A percentile compares a stretch with the other conserved stretches of the same genome.
Evolutionary conservation across 2,797 vertebrate species (phyloP).

Genomic region (Chiroxiphia lanceolata): DNA sequence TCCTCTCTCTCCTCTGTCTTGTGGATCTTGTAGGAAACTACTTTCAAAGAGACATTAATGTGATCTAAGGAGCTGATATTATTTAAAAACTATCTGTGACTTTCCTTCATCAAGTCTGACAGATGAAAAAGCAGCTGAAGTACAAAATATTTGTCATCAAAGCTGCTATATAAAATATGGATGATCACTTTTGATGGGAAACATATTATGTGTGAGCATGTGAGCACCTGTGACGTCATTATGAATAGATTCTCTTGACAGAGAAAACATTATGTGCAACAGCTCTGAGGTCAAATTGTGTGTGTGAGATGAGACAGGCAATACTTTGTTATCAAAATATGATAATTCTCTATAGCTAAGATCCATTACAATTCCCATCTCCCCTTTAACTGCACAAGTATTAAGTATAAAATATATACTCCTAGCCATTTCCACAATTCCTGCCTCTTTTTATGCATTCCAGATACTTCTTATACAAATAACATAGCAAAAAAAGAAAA

Average conservation of each 20-base stretch:
- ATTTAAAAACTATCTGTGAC: slow-evolving; percentile 9
- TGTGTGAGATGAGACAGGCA: neutral
- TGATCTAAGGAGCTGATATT: slow-evolving; percentile 2
- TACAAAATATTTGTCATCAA: slow-evolving; percentile 52
- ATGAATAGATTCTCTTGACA: neutral
- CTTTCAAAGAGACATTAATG: neutral
- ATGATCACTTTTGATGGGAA: neutral
- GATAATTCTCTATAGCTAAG: neutral
- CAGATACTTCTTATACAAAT: neutral
- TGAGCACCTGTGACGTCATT: slow-evolving; percentile 26
- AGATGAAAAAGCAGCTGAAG: slow-evolving; percentile 45
- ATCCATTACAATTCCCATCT: neutral
- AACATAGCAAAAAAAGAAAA: neutral
- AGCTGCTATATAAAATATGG: slow-evolving; percentile 20
- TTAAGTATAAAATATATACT: neutral
- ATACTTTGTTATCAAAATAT: neutral
- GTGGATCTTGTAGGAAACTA: neutral
- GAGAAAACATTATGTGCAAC: neutral
- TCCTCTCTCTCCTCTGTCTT: neutral
- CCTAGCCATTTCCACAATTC: neutral
- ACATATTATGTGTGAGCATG: slow-evolving; percentile 36
- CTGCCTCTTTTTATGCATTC: neutral
- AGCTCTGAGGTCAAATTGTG: slow-evolving; percentile 24
- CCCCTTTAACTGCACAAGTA: neutral
- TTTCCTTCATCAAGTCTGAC: slow-evolving; percentile 4